A percentile compares a stretch with the other conserved stretches of the same genome.
These are phyloP conservation scores for Musca vetustissima DNA, from an alignment of 1,140 invertebrate genomes.

Conservation along the genomic window DNA sequence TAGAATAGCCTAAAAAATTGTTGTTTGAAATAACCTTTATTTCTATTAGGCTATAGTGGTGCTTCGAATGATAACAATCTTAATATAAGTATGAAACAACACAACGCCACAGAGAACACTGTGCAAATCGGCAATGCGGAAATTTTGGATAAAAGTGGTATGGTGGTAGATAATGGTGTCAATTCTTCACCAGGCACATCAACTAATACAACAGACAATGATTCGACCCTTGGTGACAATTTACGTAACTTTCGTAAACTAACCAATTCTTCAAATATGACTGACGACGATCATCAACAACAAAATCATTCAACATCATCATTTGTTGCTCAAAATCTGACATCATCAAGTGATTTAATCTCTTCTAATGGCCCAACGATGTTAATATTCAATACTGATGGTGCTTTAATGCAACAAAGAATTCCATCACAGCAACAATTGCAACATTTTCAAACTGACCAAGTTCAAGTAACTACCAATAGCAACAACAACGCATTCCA, in stretches of 20 bases:
- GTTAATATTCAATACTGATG: constrained; percentile 27
- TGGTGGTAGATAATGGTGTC: too few relatives aligned
- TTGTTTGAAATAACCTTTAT: too few relatives aligned
- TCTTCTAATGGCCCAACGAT: not conserved
- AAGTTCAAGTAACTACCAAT: not conserved
- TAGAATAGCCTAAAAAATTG: too few relatives aligned
- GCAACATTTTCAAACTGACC: constrained; percentile 14
- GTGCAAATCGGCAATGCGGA: too few relatives aligned
- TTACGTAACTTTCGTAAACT: not conserved
- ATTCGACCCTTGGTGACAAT: not conserved
- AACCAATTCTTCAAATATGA: not conserved
- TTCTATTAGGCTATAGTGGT: too few relatives aligned
- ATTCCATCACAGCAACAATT: not conserved
- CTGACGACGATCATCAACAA: not conserved
- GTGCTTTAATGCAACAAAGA: constrained; percentile 8
- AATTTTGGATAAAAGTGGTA: too few relatives aligned
- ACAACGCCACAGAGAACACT: too few relatives aligned
- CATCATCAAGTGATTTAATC: constrained; percentile 14
- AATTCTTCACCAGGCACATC: not conserved
- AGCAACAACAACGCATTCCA: constrained; percentile 11
- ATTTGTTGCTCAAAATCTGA: not conserved
- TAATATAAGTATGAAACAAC: too few relatives aligned
- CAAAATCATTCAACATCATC: not conserved
- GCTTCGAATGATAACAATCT: too few relatives aligned
- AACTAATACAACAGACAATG: not conserved